phyloP scores from a whole-genome alignment of 2,113 vertebrate species.

The Tupaia chinensis region DNA sequence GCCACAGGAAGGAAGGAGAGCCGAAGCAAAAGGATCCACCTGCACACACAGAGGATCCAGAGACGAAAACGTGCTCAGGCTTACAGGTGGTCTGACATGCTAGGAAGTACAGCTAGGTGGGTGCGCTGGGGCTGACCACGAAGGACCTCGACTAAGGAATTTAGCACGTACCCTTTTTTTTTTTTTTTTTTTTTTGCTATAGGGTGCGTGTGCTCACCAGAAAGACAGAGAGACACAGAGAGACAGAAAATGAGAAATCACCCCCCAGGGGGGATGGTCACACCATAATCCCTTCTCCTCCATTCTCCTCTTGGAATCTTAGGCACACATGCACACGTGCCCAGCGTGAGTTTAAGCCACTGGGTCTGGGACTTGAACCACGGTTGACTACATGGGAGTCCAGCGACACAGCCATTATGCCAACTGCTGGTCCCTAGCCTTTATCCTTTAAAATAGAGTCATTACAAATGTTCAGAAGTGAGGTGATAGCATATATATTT shows the following conservation, averaged over 20 bases:
- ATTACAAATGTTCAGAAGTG: neutral
- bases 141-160: neutral
- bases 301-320: too few relatives aligned
- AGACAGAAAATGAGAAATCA: too few relatives aligned
- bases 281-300: too few relatives aligned
- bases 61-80: neutral
- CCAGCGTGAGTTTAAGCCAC: too few relatives aligned
- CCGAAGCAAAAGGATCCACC: neutral
- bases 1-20: neutral
- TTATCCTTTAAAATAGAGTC: conserved; percentile 8
- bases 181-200: too few relatives aligned
- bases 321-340: too few relatives aligned
- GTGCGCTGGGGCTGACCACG: neutral
- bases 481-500: neutral
- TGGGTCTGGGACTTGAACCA: too few relatives aligned
- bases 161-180: neutral
- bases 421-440: neutral
- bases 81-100: neutral
- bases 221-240: too few relatives aligned
- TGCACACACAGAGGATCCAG: neutral
- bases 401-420: too few relatives aligned
- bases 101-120: neutral
- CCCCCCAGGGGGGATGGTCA: too few relatives aligned
- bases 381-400: too few relatives aligned
- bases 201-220: too few relatives aligned